A percentile compares a stretch with the other conserved stretches of the same genome.
phyloP scores from a whole-genome alignment of 2,797 vertebrate species.

The Rhinoraja longicauda region DNA sequence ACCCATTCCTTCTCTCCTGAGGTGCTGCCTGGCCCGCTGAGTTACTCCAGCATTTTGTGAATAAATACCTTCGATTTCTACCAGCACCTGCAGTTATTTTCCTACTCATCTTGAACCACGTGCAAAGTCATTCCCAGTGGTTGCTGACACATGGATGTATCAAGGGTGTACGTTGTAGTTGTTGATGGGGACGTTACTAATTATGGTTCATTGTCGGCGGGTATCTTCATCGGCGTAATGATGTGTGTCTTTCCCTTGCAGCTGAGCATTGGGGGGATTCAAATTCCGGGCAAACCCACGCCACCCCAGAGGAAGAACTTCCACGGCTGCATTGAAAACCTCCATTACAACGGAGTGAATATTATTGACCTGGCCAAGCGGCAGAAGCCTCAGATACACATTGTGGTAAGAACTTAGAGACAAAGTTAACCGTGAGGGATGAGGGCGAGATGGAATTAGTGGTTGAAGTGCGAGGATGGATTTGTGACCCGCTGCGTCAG shows the following conservation, averaged over 20 bases:
- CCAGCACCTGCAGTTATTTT: no score
- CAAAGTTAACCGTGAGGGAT: no score
- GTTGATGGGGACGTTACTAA: neutral
- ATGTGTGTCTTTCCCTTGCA: conserved; percentile 41
- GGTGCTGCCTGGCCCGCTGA: no score
- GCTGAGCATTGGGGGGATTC: conserved; percentile 53
- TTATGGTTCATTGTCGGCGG: neutral
- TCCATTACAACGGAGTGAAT: conserved; percentile 51
- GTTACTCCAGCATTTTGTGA: no score
- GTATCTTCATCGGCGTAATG: neutral
- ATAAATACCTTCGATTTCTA: no score
- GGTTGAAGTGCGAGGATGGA: neutral
- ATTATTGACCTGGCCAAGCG: conserved; percentile 53
- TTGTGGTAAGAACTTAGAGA: conserved; percentile 43
- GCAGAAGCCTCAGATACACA: conserved; percentile 51
- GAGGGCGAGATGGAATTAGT: neutral
- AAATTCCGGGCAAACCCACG: conserved; percentile 50
- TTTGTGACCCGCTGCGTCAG: neutral
- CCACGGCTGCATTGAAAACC: conserved; percentile 50
- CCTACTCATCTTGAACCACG: no score
- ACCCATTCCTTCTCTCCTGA: no score
- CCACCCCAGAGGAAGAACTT: conserved; percentile 50
- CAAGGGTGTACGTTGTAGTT: neutral
- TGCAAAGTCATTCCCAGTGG: no score
- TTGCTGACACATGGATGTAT: neutral